Evolutionary conservation across 2,888 invertebrate genomes (phyloP), one percentile per base, ranked within the genome.

Genomic region (Helleia helle): DNA sequence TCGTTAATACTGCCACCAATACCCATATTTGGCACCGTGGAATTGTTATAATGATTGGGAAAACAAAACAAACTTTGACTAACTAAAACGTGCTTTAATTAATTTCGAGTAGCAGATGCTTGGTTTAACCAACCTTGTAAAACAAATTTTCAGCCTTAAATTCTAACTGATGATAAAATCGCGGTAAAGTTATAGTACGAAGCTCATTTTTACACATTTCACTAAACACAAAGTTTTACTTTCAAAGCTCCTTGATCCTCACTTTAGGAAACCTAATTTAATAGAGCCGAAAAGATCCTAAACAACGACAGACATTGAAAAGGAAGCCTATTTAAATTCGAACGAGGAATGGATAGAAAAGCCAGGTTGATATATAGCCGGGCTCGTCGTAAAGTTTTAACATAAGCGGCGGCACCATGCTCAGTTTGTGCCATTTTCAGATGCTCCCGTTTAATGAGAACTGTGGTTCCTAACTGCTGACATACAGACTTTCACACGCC

Each of bases 261-360:
- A 38, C 37, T 17, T 6, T 28, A 6, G 6, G 5, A 12, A 2
- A 9, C 26, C 22, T 3, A 30, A 29, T 39, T 14, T 24, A 17
- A 38, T 36, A 41, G 31, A 39, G 18, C 29, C 22, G 11, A 9
- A 65, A 65, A 64, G 59, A 54, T 55, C 54, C 59, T 72, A 75
- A 76, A 75, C 73, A 72, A 75, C 58, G 52, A 56, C 57, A 69
- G 68, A 72, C 70, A 68, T 66, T 64, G 64, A 68, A 65, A 63
- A 61, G 22, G 67, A 62, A 65, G 61, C 62, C 72, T 71, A 74
- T 79, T 77, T 74, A 77, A 81, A 79, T 79, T 77, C 71, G 59
- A 62, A 64, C 62, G 65, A 70, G 71, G 76, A 64, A 67, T 74
- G 74, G 72, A 69, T 74, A 75, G 64, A 68, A 75, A 72, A 68